Conservation (phyloP, 2,888 invertebrate genomes). For the Xestia sexstrigata region DNA sequence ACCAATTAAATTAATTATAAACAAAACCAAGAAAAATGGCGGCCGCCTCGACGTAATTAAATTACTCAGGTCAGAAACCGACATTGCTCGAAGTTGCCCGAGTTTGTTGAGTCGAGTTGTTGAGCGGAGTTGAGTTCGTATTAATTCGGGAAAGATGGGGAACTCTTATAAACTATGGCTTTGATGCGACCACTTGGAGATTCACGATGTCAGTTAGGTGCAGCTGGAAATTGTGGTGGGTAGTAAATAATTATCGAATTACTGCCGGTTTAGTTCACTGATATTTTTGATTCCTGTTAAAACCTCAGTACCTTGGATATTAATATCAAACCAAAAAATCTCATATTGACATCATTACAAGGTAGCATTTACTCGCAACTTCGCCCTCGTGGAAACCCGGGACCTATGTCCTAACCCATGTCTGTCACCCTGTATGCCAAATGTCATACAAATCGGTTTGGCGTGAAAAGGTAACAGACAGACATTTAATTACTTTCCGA, state of each 20-base stretch:
- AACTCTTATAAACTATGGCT: slow-evolving; percentile 42
- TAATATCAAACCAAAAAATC: background rate
- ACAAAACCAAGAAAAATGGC: slow-evolving; percentile 52
- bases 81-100: slow-evolving; percentile 32
- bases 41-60: slow-evolving; percentile 40
- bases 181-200: slow-evolving; percentile 17
- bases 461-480: background rate
- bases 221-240: background rate
- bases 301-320: background rate
- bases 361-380: background rate
- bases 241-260: background rate
- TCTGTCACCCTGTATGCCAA: background rate
- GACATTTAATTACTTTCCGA: background rate
- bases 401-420: background rate
- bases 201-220: slow-evolving; percentile 10
- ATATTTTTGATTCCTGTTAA: background rate
- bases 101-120: slow-evolving; percentile 41
- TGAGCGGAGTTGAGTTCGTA: slow-evolving; percentile 17
- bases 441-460: background rate
- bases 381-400: background rate
- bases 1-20: slow-evolving; percentile 52
- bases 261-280: background rate
- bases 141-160: slow-evolving; percentile 41
- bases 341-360: background rate
- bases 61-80: slow-evolving; percentile 60